phyloP scores from a whole-genome alignment of 1,140 invertebrate genomes.

The Anastrepha obliqua region DNA sequence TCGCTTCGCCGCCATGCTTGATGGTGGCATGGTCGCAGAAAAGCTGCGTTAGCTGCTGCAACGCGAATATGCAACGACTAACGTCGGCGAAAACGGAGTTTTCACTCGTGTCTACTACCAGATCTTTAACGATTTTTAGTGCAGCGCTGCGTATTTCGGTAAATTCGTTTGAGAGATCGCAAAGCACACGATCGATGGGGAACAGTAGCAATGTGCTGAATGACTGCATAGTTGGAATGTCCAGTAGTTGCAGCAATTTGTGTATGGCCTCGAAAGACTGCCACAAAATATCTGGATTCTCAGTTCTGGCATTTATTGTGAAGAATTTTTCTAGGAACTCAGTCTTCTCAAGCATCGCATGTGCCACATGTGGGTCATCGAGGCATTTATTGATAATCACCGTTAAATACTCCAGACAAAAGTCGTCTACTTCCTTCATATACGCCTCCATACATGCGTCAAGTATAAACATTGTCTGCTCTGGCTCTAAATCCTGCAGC shows the following conservation, averaged over 20 bases:
- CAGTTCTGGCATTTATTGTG: conserved; percentile 59
- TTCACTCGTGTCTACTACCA: conserved; percentile 63
- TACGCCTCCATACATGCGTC: conserved; percentile 60
- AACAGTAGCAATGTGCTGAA: conserved; percentile 64
- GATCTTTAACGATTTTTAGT: conserved; percentile 62
- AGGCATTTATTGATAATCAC: conserved; percentile 67
- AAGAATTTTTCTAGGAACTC: conserved; percentile 67
- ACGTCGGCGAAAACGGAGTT: conserved; percentile 61
- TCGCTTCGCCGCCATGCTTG: conserved; percentile 60
- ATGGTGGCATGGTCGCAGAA: conserved; percentile 62
- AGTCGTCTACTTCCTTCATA: conserved; percentile 64
- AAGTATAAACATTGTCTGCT: conserved; percentile 59
- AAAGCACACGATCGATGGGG: conserved; percentile 66
- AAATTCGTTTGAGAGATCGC: conserved; percentile 67
- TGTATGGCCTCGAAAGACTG: conserved; percentile 67
- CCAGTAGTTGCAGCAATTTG: conserved; percentile 63
- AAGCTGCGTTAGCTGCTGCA: conserved; percentile 66
- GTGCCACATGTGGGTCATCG: conserved; percentile 65
- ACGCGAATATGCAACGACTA: conserved; percentile 61
- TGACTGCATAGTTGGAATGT: conserved; percentile 61
- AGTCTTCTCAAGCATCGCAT: conserved; percentile 58
- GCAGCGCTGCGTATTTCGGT: conserved; percentile 64
- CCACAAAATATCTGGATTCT: conserved; percentile 67
- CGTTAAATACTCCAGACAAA: conserved; percentile 67
- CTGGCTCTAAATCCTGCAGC: conserved; percentile 62